Base-by-base conservation (phyloP, 2,888 invertebrate species). In the Bellardia bayeri region DNA sequence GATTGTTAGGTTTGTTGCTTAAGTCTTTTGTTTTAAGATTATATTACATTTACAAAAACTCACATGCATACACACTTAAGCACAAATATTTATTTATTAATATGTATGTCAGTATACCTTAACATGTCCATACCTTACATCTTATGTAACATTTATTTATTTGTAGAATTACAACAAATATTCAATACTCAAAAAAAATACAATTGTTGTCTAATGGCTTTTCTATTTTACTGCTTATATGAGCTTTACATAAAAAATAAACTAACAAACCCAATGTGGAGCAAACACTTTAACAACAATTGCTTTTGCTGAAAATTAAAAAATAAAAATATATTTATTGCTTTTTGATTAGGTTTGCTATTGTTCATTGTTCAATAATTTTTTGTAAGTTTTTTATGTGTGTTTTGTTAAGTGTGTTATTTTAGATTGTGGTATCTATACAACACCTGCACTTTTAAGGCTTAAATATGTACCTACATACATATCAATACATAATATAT, bases 401-500 rank as follows among this genome's bases (percentile, higher is more conserved):
- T 45, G 45, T 45, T 58, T 56, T 58, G 54, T 42, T 40, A 16
- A 11, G 11, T 74, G 49, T 63, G 75, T 69, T 79, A 76, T 45
- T 84, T 72, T 51, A 81, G 78, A 78, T 69, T 80, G 76, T 74
- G 76, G 78, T 71, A 71, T 58, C 56, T 69, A 78, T 37, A 82
- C 71, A 85, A 85, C 88, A 87, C 82, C 87, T 88, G 87, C 88
- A 87, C 87, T 89, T 89, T 86, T 86, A 87, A 79, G 88, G 87
- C 82, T 86, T 89, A 87, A 42, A 75, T 66, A 45, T 11, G 11
- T 45, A 45, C 45, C 9, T 61, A 64, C 58, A 56, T 14, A 40
- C 56, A 61, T 75, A 78, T 74, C 40, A 23, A 23, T 49, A 14
- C n/a, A 64, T 64, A 42, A 2, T 40, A 23, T 23, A 23, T 23